Conservation (phyloP, 2,888 invertebrate genomes). For the Amiota communis region DNA sequence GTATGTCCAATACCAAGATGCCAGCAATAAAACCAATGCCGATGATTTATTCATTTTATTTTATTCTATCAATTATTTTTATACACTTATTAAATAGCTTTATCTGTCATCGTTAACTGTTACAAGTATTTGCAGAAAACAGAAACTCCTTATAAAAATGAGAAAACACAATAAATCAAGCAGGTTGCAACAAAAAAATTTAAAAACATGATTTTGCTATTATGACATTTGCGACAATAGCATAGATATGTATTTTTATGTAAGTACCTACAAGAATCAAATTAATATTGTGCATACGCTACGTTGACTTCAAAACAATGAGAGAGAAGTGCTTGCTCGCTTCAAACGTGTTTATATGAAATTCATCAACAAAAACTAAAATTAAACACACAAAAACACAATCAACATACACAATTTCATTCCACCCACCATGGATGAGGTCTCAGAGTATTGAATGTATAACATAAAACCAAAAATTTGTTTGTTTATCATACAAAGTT, state of each 20-base stretch:
- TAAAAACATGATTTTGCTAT: background rate
- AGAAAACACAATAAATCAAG: no score
- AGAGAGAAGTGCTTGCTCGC: background rate
- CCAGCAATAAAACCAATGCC: no score
- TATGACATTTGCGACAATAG: slow-evolving; percentile 1
- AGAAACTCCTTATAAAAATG: no score
- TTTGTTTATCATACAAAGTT: slow-evolving; percentile 19
- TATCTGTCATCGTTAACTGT: no score
- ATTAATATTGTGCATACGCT: background rate
- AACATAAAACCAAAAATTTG: slow-evolving; percentile 24
- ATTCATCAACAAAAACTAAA: slow-evolving; percentile 6
- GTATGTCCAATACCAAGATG: no score
- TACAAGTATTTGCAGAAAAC: no score
- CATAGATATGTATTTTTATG: background rate
- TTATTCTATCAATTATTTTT: no score
- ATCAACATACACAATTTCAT: background rate
- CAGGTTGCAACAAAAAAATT: background rate
- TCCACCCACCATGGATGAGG: background rate
- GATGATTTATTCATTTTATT: no score
- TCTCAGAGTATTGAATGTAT: background rate
- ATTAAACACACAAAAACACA: slow-evolving; percentile 3
- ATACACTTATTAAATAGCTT: no score
- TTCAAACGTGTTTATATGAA: slow-evolving; percentile 14
- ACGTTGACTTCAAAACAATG: background rate
- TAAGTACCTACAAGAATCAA: background rate